phyloP scores from a whole-genome alignment of 2,888 invertebrate genomes.

The Macaria liturata region DNA sequence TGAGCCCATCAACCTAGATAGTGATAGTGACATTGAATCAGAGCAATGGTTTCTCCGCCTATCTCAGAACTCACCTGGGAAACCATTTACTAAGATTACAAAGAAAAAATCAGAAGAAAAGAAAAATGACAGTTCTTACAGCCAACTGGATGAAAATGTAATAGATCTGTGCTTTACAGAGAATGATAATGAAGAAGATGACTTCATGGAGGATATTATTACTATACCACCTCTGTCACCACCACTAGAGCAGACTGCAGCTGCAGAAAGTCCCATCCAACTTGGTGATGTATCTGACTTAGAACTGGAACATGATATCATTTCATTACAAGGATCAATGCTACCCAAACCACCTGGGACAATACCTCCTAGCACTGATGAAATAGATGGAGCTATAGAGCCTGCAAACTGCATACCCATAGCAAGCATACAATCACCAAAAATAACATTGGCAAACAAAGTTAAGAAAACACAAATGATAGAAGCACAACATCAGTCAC shows the following conservation, averaged over 20 bases:
- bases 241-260: conserved; percentile 7
- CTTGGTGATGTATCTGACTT: conserved; percentile 21
- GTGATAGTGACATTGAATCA: conserved; percentile 80
- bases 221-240: conserved; percentile 45
- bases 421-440: conserved; percentile 25
- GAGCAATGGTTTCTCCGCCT: conserved; percentile 79
- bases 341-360: conserved; percentile 14
- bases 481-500: conserved; percentile 48
- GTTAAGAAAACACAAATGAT: conserved; percentile 60
- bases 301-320: conserved; percentile 40
- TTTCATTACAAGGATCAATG: conserved; percentile 25
- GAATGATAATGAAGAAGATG: conserved; percentile 53
- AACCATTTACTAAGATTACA: conserved; percentile 54
- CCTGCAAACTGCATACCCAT: conserved; percentile 27
- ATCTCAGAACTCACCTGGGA: conserved; percentile 75
- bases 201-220: conserved; percentile 59
- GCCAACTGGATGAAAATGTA: conserved; percentile 63
- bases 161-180: conserved; percentile 31
- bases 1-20: conserved; percentile 62
- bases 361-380: conserved; percentile 34
- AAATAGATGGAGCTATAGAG: conserved; percentile 43
- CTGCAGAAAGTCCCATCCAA: conserved; percentile 19
- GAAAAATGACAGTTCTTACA: conserved; percentile 65
- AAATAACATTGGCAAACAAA: conserved; percentile 15
- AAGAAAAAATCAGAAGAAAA: conserved; percentile 38